Evolutionary conservation across 2,797 vertebrate species (phyloP).

Genomic region (Bradypodion pumilum): DNA sequence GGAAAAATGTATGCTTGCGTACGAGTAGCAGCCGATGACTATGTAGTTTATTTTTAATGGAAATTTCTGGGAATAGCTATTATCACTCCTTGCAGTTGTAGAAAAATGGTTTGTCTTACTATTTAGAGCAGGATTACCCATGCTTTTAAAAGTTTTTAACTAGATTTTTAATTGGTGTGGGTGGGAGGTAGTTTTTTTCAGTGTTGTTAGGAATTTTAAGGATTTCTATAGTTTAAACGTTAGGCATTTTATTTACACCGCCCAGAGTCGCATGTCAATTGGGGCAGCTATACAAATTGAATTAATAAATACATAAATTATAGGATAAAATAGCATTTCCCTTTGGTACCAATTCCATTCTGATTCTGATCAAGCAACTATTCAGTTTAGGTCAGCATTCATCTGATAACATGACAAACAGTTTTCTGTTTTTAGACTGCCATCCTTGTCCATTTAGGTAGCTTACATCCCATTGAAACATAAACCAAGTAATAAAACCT

Average conservation of each 20-base stretch:
- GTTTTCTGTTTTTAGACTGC: not conserved
- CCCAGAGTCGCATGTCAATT: no score
- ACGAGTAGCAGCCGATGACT: no score
- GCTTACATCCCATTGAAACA: not conserved
- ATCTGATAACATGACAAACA: not conserved
- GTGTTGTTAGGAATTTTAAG: no score
- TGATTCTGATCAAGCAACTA: not conserved
- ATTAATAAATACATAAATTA: no score
- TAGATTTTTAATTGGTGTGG: no score
- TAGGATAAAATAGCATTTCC: not conserved
- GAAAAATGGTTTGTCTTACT: not conserved
- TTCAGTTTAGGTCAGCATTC: not conserved
- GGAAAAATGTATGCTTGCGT: no score
- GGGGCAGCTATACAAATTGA: no score
- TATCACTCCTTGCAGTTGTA: fast-evolving
- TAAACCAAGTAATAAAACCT: not conserved
- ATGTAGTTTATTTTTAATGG: not conserved
- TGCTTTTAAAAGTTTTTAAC: no score
- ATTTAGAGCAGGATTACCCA: no score
- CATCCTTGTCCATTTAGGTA: not conserved
- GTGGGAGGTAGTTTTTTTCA: no score
- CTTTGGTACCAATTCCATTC: not conserved
- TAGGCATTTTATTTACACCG: no score
- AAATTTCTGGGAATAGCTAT: not conserved
- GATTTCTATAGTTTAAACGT: no score